Base-by-base conservation (phyloP, 2,888 invertebrate genomes). In the Arenicola marina region DNA sequence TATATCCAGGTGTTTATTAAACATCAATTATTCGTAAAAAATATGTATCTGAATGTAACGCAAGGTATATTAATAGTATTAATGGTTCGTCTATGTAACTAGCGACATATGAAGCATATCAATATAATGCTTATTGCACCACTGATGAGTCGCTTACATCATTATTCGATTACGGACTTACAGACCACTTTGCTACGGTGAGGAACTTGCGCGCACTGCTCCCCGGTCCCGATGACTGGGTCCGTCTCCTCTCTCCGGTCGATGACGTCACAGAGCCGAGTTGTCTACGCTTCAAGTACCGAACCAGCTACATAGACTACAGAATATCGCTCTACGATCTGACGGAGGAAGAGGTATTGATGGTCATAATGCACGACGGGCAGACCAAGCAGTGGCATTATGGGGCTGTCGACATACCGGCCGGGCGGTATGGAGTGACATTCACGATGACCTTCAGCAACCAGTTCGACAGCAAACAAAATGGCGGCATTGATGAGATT, bases 221-320 rank as follows among this genome's bases (percentile, higher is more conserved):
- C n/a, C n/a, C n/a, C n/a, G n/a, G n/a, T n/a, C n/a, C n/a, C n/a
- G n/a, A n/a, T n/a, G n/a, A n/a, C n/a, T n/a, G n/a, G n/a, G n/a
- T n/a, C 11, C 45, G 60, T 1, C 62, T 67, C 33, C 28, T 67
- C 38, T 62, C 62, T 15, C 67, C 67, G 2, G 18, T 45, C 24
- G 44, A 56, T 44, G n/a, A 32, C n/a, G 38, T 67, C 7, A 28
- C 26, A 11, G 48, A 33, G 7, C 32, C 34, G n/a, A 53, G 54
- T 31, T 67, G 67, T 29, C 57, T 67, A 4, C 33, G 43, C 15
- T 67, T 65, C 38, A 28, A 38, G 18, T 67, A 65, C 55, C 58
- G 44, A 44, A 67, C 67, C n/a, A 44, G 64, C 24, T 67, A 59
- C 56, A 44, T 67, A 32, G 56, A 67, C 48, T 46, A 62, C 59